Conservation (phyloP, 2,888 invertebrate species). For the Girardia tigrina region DNA sequence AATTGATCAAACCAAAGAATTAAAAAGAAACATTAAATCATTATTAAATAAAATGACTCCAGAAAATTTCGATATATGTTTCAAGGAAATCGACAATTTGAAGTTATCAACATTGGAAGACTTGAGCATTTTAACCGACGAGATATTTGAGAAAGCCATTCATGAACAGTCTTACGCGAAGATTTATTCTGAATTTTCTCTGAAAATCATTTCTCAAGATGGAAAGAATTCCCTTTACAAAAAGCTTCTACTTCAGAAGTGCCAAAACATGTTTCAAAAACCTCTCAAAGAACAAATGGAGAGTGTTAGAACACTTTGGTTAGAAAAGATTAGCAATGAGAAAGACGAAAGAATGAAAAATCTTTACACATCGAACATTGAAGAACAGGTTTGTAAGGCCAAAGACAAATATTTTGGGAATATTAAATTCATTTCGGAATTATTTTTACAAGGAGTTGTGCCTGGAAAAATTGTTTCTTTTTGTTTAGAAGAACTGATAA, state of each 20-base stretch:
- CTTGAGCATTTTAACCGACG: neutral
- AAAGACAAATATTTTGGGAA: conserved; percentile 16
- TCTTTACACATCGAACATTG: neutral
- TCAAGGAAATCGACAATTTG: neutral
- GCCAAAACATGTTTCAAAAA: neutral
- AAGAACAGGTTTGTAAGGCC: neutral
- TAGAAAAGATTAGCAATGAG: neutral
- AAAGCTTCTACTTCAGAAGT: neutral
- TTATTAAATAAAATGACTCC: neutral
- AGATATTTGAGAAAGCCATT: neutral
- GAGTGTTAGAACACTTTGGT: neutral
- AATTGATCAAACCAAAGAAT: neutral
- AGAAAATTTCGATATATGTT: neutral
- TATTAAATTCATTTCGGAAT: neutral
- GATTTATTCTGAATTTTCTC: neutral
- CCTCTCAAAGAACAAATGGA: neutral
- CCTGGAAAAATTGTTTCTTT: neutral
- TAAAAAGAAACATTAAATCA: neutral
- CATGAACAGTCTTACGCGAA: neutral
- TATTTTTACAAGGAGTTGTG: neutral
- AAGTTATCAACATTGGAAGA: neutral
- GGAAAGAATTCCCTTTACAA: neutral
- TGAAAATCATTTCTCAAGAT: neutral
- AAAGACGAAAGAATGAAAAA: neutral
- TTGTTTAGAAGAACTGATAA: neutral